Conservation (phyloP, 2,797 vertebrate genomes). For the Phoeniculus purpureus region DNA sequence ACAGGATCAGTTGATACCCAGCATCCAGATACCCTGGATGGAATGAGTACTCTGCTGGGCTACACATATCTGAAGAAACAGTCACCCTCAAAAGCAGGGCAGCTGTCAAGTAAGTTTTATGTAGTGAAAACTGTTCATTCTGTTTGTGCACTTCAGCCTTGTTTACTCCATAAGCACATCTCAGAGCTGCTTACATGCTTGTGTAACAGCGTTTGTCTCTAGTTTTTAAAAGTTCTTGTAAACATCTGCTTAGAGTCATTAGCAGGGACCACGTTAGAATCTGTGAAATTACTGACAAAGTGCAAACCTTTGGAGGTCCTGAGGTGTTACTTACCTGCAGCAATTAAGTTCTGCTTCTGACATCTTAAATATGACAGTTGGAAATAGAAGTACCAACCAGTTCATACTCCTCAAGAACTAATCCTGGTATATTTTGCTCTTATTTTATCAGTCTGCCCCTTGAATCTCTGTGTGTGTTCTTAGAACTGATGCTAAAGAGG, state of each 20-base stretch:
- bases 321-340: background rate
- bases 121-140: background rate
- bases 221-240: background rate
- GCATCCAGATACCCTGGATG: background rate
- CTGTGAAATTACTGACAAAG: background rate
- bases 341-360: background rate
- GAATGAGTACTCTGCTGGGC: background rate
- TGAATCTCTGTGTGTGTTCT: background rate
- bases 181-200: background rate
- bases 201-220: background rate
- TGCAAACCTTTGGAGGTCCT: background rate
- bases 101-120: background rate
- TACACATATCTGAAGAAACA: background rate
- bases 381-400: background rate
- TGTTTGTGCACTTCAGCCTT: background rate
- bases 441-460: background rate
- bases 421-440: background rate
- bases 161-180: background rate
- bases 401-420: background rate
- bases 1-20: background rate
- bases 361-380: background rate
- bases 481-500: background rate
- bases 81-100: background rate
- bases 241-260: background rate
- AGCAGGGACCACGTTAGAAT: background rate